These are phyloP conservation scores for Apolygus lucorum DNA, from an alignment of 1,140 invertebrate genomes.

Conservation along the genomic window DNA sequence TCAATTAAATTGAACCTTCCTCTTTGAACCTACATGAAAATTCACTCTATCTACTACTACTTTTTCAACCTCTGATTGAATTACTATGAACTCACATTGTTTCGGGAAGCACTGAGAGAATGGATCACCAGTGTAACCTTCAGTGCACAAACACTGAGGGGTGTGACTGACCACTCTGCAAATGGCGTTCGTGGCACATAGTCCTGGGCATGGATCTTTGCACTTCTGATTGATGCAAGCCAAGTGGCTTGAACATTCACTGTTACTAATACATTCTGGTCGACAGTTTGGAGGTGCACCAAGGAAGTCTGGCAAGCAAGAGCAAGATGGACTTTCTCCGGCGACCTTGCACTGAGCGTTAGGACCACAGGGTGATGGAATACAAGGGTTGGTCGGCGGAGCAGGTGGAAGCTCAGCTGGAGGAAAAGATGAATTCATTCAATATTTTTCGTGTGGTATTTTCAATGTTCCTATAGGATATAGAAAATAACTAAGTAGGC, in stretches of 20 bases:
- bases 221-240: slow-evolving; percentile 61
- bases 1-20: slow-evolving; percentile 32
- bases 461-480: background rate
- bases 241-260: slow-evolving; percentile 49
- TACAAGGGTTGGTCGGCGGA: slow-evolving; percentile 42
- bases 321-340: slow-evolving; percentile 52
- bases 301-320: slow-evolving; percentile 50
- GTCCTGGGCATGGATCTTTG: slow-evolving; percentile 53
- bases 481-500: background rate
- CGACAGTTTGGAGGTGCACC: slow-evolving; percentile 54
- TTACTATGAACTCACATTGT: slow-evolving; percentile 25
- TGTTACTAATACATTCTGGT: slow-evolving; percentile 56
- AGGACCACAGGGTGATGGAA: slow-evolving; percentile 59
- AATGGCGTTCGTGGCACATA: slow-evolving; percentile 53
- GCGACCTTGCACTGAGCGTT: slow-evolving; percentile 54
- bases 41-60: background rate
- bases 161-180: slow-evolving; percentile 58
- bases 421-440: slow-evolving; percentile 24
- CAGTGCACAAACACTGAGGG: slow-evolving; percentile 51
- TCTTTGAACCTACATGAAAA: background rate
- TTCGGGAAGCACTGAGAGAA: slow-evolving; percentile 41
- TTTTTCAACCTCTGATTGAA: background rate
- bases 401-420: slow-evolving; percentile 18
- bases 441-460: slow-evolving; percentile 28
- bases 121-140: slow-evolving; percentile 50